phyloP scores from a whole-genome alignment of 2,888 invertebrate species.

The Amphipoea lucens region DNA sequence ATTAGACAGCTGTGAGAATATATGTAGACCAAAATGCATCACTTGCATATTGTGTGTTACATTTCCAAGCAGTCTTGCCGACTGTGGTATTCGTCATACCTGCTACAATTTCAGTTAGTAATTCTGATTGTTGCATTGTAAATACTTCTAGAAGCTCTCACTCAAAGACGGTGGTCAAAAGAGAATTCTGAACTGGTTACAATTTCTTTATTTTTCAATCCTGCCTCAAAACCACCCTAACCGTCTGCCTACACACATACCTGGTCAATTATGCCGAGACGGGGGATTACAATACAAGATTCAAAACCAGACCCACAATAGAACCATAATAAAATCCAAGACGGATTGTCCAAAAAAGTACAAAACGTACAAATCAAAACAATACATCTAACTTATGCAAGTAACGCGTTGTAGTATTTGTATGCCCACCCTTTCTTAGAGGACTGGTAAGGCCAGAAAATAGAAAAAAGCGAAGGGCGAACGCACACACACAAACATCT shows the following conservation, averaged over 20 bases:
- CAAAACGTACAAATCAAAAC: constrained; percentile 67
- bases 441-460: constrained; percentile 71
- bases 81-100: not conserved
- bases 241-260: constrained; percentile 61
- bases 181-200: constrained; percentile 43
- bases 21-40: constrained; percentile 2
- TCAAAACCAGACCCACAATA: constrained; percentile 58
- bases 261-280: constrained; percentile 55
- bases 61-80: constrained; percentile 4
- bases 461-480: constrained; percentile 70
- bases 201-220: constrained; percentile 35
- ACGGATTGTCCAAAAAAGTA: constrained; percentile 63
- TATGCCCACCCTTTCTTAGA: constrained; percentile 74
- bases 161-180: constrained; percentile 19
- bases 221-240: constrained; percentile 38
- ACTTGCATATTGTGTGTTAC: not conserved
- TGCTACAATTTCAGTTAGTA: not conserved
- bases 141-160: not conserved
- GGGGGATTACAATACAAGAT: constrained; percentile 55
- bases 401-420: constrained; percentile 72
- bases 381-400: constrained; percentile 70
- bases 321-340: constrained; percentile 62
- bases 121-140: not conserved
- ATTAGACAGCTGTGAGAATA: not conserved
- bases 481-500: constrained; percentile 62